phyloP scores from a whole-genome alignment of 1,140 invertebrate species.

The Adelges cooleyi region DNA sequence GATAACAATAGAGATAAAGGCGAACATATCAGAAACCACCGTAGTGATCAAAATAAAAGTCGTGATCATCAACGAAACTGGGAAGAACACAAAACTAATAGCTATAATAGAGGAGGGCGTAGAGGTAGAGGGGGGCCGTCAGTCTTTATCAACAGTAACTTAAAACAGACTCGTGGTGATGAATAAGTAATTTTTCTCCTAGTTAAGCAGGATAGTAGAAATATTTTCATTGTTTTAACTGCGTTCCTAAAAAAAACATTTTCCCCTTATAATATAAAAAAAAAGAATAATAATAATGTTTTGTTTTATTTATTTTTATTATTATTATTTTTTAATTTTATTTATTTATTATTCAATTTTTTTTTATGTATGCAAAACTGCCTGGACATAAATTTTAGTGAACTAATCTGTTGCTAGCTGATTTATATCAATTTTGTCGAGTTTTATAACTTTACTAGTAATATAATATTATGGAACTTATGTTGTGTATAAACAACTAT shows the following conservation, averaged over 20 bases:
- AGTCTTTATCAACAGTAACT: constrained; percentile 5
- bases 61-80: constrained; percentile 7
- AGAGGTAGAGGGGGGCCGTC: constrained; percentile 1
- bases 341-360: no score
- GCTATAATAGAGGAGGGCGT: not conserved
- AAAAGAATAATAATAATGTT: not conserved
- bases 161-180: constrained; percentile 6
- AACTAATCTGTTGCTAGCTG: no score
- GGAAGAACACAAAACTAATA: not conserved
- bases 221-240: constrained; percentile 9
- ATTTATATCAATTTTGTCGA: no score
- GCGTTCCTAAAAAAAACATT: constrained; percentile 16
- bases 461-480: no score
- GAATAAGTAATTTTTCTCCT: constrained; percentile 1
- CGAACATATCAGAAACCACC: constrained; percentile 1
- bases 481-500: no score
- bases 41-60: constrained; percentile 13
- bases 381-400: no score
- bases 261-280: not conserved
- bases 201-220: not conserved
- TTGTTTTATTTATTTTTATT: no score
- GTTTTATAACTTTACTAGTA: no score
- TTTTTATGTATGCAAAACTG: no score
- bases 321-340: no score
- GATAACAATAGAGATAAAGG: not conserved